Conservation (phyloP, 2,888 invertebrate genomes). For the Platycheirus rosarum region DNA sequence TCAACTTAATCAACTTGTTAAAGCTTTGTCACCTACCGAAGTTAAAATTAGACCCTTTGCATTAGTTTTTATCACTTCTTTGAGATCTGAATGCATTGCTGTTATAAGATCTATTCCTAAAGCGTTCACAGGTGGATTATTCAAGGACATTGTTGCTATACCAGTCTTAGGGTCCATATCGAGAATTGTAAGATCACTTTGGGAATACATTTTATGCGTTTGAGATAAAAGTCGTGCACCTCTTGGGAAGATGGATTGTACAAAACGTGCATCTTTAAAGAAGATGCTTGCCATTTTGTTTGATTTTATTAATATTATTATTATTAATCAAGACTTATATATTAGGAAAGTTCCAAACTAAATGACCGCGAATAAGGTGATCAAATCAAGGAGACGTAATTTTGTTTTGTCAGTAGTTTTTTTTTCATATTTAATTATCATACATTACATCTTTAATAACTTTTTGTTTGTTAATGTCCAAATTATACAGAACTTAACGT, state of each 20-base stretch:
- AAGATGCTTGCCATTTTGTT: not conserved
- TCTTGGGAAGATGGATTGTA: not conserved
- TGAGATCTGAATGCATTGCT: slow-evolving; percentile 85
- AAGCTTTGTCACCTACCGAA: slow-evolving; percentile 85
- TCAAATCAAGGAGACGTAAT: too few relatives aligned
- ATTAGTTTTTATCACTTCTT: slow-evolving; percentile 86
- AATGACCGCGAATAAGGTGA: too few relatives aligned
- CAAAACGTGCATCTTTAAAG: slow-evolving; percentile 20
- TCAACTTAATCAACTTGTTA: too few relatives aligned
- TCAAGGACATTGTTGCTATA: slow-evolving; percentile 87
- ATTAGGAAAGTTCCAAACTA: too few relatives aligned
- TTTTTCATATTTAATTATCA: too few relatives aligned
- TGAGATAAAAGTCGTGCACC: slow-evolving; percentile 7
- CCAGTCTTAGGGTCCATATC: slow-evolving; percentile 84
- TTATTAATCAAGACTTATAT: too few relatives aligned
- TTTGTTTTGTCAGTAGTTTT: too few relatives aligned
- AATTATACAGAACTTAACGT: too few relatives aligned
- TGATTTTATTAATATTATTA: not conserved
- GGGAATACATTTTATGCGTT: not conserved
- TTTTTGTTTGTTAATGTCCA: too few relatives aligned
- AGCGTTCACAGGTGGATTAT: slow-evolving; percentile 90
- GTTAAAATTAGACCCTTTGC: slow-evolving; percentile 89
- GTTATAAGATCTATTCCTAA: slow-evolving; percentile 87
- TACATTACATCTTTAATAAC: too few relatives aligned
- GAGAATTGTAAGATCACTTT: slow-evolving; percentile 20